These are phyloP conservation scores for Paramacrobiotus metropolitanus DNA, from an alignment of 1,140 invertebrate species.

Conservation along the genomic window DNA sequence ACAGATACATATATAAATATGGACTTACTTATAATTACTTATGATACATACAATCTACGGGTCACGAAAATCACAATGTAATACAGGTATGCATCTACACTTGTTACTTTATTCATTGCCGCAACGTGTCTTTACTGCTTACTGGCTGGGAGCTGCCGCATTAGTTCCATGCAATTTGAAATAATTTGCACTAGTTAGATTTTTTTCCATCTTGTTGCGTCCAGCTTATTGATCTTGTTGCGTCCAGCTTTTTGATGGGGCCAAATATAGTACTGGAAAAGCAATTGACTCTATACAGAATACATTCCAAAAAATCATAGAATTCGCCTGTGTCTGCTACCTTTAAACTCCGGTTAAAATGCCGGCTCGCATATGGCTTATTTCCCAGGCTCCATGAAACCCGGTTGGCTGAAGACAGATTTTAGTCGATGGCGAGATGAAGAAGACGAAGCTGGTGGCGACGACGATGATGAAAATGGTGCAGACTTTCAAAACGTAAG, in stretches of 20 bases:
- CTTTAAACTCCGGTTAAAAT: too few species aligned
- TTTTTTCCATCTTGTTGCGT: too few species aligned
- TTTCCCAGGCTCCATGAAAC: slow-evolving; percentile 19
- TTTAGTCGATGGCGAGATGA: slow-evolving; percentile 94
- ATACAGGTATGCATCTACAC: neutral
- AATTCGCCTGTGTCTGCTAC: too few species aligned
- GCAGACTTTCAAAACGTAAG: slow-evolving; percentile 34
- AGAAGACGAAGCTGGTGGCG: slow-evolving; percentile 47
- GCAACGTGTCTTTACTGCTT: neutral
- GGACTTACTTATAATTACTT: neutral
- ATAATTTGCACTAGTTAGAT: too few species aligned
- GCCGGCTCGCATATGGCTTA: neutral
- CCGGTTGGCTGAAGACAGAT: slow-evolving; percentile 87
- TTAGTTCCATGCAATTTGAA: too few species aligned
- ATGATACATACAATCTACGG: neutral
- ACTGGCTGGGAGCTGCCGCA: neutral
- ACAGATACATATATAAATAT: slow-evolving; percentile 15
- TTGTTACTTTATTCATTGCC: neutral
- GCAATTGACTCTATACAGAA: too few species aligned
- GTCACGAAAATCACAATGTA: neutral
- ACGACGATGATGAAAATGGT: slow-evolving; percentile 14
- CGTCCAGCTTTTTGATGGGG: neutral
- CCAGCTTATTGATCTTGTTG: neutral
- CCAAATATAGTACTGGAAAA: too few species aligned
- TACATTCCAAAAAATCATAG: too few species aligned